Evolutionary conservation across 2,113 vertebrate species (phyloP).

Genomic region (Amphiprion percula): DNA sequence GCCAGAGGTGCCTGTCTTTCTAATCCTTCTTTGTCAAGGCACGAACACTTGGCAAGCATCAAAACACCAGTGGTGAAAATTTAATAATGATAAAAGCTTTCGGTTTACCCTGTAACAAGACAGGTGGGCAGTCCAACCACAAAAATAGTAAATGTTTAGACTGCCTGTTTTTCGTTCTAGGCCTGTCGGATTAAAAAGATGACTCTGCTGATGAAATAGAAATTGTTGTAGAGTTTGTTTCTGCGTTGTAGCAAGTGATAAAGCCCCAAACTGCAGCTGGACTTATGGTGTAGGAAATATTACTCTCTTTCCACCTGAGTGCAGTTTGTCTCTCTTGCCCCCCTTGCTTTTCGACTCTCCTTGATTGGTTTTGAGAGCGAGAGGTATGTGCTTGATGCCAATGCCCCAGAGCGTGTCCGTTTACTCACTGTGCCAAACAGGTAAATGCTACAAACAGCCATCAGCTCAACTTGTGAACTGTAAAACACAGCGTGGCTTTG

Average conservation of each 20-base stretch:
- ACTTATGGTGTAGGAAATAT: background rate
- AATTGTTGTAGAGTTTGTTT: background rate
- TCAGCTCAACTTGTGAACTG: slow-evolving; percentile 58
- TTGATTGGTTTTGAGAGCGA: slow-evolving; percentile 47
- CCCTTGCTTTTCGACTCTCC: slow-evolving; percentile 28
- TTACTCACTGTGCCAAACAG: slow-evolving; percentile 55
- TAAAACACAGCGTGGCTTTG: slow-evolving; percentile 44
- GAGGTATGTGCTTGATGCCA: slow-evolving; percentile 36
- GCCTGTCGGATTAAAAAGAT: slow-evolving; percentile 11
- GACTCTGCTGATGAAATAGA: slow-evolving; percentile 20
- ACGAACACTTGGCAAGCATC: slow-evolving; percentile 26
- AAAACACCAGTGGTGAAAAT: slow-evolving; percentile 29
- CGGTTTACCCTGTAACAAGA: slow-evolving; percentile 1
- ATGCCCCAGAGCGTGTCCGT: slow-evolving; percentile 45
- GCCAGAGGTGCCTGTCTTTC: slow-evolving; percentile 15
- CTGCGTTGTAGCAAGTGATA: slow-evolving; percentile 11
- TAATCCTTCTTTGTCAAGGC: slow-evolving; percentile 34
- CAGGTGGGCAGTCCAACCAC: background rate
- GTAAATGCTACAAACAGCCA: slow-evolving; percentile 56
- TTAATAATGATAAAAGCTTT: slow-evolving; percentile 41
- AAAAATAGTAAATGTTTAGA: background rate
- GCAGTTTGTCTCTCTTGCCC: slow-evolving; percentile 14
- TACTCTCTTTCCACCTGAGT: slow-evolving; percentile 19
- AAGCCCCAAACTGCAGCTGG: background rate
- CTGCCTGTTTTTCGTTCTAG: background rate